phyloP scores from a whole-genome alignment of 2,113 vertebrate genomes.

The Ptychochromis oligacanthus region DNA sequence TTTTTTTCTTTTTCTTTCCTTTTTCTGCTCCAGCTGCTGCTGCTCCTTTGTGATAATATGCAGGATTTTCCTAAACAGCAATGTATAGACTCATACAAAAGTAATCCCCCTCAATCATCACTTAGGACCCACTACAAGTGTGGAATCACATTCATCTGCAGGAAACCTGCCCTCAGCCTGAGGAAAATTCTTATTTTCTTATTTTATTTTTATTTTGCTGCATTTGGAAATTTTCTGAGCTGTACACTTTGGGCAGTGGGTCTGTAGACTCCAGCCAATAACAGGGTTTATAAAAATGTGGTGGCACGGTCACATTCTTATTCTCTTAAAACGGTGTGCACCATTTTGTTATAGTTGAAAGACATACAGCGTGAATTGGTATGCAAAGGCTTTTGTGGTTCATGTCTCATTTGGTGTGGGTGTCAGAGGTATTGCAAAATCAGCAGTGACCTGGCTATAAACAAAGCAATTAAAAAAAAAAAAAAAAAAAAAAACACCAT shows the following conservation, averaged over 20 bases:
- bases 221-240: background rate
- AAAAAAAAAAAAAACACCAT: no score
- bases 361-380: background rate
- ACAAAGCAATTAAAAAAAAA: background rate
- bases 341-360: background rate
- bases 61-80: background rate
- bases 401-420: background rate
- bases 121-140: conserved; percentile 5
- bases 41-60: background rate
- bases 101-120: background rate
- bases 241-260: background rate
- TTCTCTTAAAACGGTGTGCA: background rate
- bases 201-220: background rate
- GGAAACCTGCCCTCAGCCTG: background rate
- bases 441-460: background rate
- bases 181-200: background rate
- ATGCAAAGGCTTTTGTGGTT: background rate
- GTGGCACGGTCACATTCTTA: background rate
- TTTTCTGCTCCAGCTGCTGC: background rate
- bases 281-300: background rate
- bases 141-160: background rate
- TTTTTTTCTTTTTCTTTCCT: background rate
- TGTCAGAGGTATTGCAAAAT: no score
- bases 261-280: background rate
- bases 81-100: conserved; percentile 1